phyloP scores from a whole-genome alignment of 2,888 invertebrate genomes.

The Eulithis testata region DNA sequence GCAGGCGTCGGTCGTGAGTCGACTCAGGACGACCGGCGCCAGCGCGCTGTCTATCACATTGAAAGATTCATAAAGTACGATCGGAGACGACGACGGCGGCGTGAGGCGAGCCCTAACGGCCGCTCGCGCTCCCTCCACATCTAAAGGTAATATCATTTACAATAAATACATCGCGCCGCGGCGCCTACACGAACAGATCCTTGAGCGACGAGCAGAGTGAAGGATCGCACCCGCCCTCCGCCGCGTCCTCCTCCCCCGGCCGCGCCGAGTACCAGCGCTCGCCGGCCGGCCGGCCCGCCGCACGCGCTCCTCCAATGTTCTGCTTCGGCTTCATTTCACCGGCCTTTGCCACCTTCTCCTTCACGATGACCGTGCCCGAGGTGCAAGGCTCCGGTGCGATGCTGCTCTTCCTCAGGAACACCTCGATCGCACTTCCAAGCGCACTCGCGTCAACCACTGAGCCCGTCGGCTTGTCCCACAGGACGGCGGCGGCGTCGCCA shows the following conservation, averaged over 20 bases:
- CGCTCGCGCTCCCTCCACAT: constrained; percentile 59
- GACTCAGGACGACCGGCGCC: constrained; percentile 74
- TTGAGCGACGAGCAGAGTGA: constrained; percentile 93
- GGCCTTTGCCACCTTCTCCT: constrained; percentile 53
- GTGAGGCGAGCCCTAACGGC: constrained; percentile 39
- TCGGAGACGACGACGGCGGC: constrained; percentile 53
- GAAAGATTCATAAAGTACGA: constrained; percentile 80
- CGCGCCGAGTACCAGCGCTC: constrained; percentile 86
- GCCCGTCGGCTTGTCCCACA: constrained; percentile 91
- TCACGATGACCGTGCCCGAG: constrained; percentile 56
- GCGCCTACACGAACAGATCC: constrained; percentile 92
- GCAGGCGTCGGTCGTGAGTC: constrained; percentile 75
- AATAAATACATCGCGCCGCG: constrained; percentile 58
- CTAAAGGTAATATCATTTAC: constrained; percentile 74
- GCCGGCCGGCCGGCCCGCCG: constrained; percentile 38
- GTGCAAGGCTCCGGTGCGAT: constrained; percentile 70
- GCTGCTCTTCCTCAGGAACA: constrained; percentile 87
- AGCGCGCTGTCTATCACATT: constrained; percentile 81
- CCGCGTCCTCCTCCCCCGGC: constrained; percentile 88
- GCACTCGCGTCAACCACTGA: constrained; percentile 92
- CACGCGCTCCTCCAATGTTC: constrained; percentile 63
- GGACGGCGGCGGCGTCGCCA: constrained; percentile 85
- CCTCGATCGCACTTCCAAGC: constrained; percentile 93
- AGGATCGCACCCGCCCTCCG: constrained; percentile 90
- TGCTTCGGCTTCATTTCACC: constrained; percentile 71